These are phyloP conservation scores for Spodoptera litura DNA, from an alignment of 1,140 invertebrate genomes.

Conservation along the genomic window DNA sequence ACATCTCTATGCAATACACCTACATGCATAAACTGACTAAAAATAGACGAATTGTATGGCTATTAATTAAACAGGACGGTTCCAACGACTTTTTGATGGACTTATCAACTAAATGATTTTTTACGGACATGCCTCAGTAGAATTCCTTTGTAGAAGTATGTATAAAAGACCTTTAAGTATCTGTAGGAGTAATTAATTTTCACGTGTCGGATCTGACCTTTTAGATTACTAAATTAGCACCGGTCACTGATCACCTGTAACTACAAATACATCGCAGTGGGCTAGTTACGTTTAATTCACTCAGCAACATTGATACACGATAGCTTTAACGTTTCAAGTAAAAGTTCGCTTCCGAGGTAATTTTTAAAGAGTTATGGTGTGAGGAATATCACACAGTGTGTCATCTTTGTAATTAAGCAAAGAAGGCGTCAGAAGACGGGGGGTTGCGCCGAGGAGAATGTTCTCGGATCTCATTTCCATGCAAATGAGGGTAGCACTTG, in stretches of 20 bases:
- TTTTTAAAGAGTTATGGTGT: conserved; percentile 50
- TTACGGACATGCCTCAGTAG: conserved; percentile 19
- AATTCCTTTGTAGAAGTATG: conserved; percentile 31
- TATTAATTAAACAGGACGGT: conserved; percentile 42
- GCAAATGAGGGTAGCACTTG: conserved; percentile 76
- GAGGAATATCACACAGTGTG: conserved; percentile 63
- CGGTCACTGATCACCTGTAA: conserved; percentile 38
- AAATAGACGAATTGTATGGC: background rate
- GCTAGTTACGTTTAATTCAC: too few species aligned
- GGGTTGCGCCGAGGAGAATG: conserved; percentile 72
- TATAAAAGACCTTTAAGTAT: conserved; percentile 40
- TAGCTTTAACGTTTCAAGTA: too few species aligned
- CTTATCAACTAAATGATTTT: conserved; percentile 51
- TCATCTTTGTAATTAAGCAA: conserved; percentile 81
- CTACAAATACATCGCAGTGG: background rate
- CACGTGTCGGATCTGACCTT: conserved; percentile 38
- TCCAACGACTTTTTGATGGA: conserved; percentile 39
- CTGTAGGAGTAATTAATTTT: conserved; percentile 33
- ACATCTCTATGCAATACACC: background rate
- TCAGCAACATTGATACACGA: too few species aligned
- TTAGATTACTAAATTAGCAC: conserved; percentile 20
- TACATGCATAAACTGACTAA: background rate
- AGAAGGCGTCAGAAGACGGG: conserved; percentile 79
- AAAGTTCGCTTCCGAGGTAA: background rate
- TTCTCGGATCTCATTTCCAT: conserved; percentile 82